A percentile compares a stretch with the other conserved stretches of the same genome.
Conservation (phyloP, 2,888 invertebrate species). For the Euplagia quadripunctaria region DNA sequence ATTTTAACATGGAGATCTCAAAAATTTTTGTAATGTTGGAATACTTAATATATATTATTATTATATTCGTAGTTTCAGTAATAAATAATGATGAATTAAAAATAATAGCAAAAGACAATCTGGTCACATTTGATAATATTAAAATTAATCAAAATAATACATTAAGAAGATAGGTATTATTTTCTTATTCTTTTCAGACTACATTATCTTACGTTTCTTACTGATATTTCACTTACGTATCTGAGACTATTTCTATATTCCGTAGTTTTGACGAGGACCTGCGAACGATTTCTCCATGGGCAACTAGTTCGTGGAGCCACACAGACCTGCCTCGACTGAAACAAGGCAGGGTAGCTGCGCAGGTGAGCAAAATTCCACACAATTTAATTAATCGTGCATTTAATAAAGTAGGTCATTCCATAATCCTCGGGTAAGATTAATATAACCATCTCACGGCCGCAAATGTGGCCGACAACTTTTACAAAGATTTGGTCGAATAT, state of each 20-base stretch:
- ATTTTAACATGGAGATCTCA: too few species aligned
- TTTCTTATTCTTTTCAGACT: too few species aligned
- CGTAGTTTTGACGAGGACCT: conserved; percentile 89
- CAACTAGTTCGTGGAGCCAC: conserved; percentile 92
- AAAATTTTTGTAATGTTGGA: too few species aligned
- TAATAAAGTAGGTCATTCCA: conserved; percentile 48
- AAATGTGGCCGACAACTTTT: conserved; percentile 6
- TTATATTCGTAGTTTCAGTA: too few species aligned
- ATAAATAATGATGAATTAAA: too few species aligned
- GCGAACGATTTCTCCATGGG: conserved; percentile 91
- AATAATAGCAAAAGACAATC: too few species aligned
- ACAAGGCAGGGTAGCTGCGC: conserved; percentile 90
- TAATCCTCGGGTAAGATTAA: conserved; percentile 50
- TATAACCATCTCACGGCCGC: conserved; percentile 27
- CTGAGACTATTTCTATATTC: neutral
- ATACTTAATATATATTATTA: too few species aligned
- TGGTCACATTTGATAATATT: too few species aligned
- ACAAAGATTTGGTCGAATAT: conserved; percentile 4
- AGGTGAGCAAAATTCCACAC: conserved; percentile 48
- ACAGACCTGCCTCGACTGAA: conserved; percentile 92
- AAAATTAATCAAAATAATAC: too few species aligned
- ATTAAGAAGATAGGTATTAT: too few species aligned
- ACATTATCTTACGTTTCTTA: too few species aligned
- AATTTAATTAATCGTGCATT: conserved; percentile 51
- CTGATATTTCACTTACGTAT: neutral